A percentile compares a stretch with the other conserved stretches of the same genome.
phyloP scores from a whole-genome alignment of 2,113 vertebrate genomes.

The Symphodus melops region DNA sequence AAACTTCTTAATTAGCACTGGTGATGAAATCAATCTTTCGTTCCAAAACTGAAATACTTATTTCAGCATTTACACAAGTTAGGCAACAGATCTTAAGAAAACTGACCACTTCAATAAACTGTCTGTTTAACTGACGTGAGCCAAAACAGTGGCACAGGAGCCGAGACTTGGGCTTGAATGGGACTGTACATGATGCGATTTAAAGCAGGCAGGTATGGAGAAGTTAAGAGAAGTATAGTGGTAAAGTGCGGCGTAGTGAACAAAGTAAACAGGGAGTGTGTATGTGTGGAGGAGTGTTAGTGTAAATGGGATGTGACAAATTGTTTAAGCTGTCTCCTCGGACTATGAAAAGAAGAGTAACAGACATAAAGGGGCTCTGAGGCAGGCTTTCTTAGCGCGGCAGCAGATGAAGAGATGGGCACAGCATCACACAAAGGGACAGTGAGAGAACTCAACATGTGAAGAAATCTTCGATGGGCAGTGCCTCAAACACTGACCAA shows the following conservation, averaged over 20 bases:
- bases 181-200: background rate
- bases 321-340: conserved; percentile 37
- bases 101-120: conserved; percentile 32
- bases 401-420: conserved; percentile 72
- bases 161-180: conserved; percentile 9
- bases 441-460: conserved; percentile 71
- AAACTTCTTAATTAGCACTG: conserved; percentile 48
- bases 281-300: background rate
- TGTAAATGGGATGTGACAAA: conserved; percentile 35
- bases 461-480: conserved; percentile 76
- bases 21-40: conserved; percentile 27
- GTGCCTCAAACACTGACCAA: conserved; percentile 68
- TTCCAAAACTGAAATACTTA: conserved; percentile 45
- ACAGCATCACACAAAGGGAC: conserved; percentile 56
- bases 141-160: conserved; percentile 10
- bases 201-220: background rate
- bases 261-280: background rate
- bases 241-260: background rate
- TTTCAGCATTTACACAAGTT: conserved; percentile 44
- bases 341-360: conserved; percentile 58
- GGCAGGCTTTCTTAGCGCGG: conserved; percentile 67
- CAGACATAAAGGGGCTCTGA: conserved; percentile 56
- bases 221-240: background rate
- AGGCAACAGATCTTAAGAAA: conserved; percentile 25
- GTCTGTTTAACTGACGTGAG: conserved; percentile 27